A percentile compares a stretch with the other conserved stretches of the same genome.
These are phyloP conservation scores for Cheirogaleus medius DNA, from an alignment of 2,113 vertebrate species.

Conservation along the genomic window DNA sequence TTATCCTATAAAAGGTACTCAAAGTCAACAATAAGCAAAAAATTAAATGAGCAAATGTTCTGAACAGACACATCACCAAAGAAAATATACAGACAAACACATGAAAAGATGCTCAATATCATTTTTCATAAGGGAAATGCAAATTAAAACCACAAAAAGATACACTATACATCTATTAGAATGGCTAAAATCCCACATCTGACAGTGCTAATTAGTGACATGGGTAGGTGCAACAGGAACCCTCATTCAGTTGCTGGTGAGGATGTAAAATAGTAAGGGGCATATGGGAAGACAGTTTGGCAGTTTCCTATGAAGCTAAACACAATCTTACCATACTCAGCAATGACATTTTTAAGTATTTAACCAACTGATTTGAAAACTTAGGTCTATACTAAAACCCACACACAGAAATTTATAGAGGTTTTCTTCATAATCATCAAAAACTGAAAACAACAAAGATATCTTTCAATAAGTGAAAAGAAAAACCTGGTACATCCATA, in stretches of 20 bases:
- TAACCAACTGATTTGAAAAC: neutral
- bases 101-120: neutral
- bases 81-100: neutral
- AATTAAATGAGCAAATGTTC: neutral
- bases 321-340: neutral
- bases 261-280: neutral
- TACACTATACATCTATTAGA: neutral
- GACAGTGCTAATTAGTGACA: neutral
- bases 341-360: neutral
- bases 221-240: accelerated
- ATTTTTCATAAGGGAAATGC: neutral
- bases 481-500: neutral
- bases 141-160: neutral
- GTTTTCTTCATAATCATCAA: neutral
- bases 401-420: neutral
- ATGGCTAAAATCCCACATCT: neutral
- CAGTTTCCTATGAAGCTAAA: neutral
- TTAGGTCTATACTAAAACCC: no score
- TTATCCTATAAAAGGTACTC: neutral
- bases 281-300: neutral
- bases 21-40: neutral
- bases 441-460: neutral
- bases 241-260: neutral
- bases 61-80: neutral
- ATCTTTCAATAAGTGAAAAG: neutral